Percentiles rank a stretch among this genome's conserved stretches.
These are phyloP conservation scores for Ephestia elutella DNA, from an alignment of 1,140 invertebrate species.

Conservation along the genomic window DNA sequence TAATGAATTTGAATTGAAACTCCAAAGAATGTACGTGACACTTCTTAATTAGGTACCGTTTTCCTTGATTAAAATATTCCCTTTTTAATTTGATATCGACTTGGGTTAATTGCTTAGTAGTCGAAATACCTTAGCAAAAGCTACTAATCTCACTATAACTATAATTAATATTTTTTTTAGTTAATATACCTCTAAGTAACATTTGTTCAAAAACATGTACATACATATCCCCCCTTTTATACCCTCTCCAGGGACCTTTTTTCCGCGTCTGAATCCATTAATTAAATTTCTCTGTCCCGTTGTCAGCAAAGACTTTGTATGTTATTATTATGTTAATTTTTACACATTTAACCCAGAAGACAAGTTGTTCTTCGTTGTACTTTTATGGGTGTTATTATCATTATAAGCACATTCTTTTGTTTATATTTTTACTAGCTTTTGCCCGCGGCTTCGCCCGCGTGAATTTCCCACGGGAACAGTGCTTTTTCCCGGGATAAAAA, in stretches of 20 bases:
- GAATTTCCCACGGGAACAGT: too few species aligned
- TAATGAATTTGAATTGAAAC: slow-evolving; percentile 7
- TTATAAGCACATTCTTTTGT: too few species aligned
- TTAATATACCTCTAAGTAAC: too few species aligned
- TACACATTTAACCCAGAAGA: not conserved
- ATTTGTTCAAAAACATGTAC: too few species aligned
- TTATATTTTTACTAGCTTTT: too few species aligned
- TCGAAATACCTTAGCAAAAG: too few species aligned
- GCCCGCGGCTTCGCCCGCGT: too few species aligned
- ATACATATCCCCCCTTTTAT: not conserved
- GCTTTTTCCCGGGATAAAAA: too few species aligned
- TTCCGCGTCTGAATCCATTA: not conserved
- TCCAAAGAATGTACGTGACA: slow-evolving; percentile 6
- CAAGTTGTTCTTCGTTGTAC: not conserved
- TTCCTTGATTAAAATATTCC: not conserved
- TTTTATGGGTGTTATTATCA: not conserved
- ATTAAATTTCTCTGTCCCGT: not conserved
- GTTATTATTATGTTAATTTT: not conserved
- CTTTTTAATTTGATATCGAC: not conserved
- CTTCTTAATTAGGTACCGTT: not conserved
- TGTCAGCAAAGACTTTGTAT: not conserved
- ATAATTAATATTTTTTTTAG: too few species aligned
- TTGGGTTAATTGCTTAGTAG: too few species aligned
- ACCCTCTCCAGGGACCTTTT: not conserved
- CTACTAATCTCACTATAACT: too few species aligned